Conservation (phyloP, 2,888 invertebrate species). For the Agrochola litura region DNA sequence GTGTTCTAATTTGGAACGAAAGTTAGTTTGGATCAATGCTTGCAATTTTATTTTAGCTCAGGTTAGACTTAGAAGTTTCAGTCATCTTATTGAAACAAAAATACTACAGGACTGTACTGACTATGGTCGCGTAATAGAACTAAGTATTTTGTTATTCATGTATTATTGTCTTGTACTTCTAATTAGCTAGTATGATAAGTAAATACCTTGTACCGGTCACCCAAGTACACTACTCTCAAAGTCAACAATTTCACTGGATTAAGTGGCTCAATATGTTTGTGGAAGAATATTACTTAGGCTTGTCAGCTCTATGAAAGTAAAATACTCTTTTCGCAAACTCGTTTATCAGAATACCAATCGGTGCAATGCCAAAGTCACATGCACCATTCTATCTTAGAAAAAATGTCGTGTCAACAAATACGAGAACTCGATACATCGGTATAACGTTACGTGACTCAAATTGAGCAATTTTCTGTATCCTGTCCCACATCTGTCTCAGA, state of each 20-base stretch:
- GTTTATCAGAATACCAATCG: too few relatives aligned
- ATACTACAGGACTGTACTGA: not conserved
- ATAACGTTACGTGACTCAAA: slow-evolving; percentile 85
- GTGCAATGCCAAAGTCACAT: slow-evolving; percentile 28
- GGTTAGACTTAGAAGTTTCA: not conserved
- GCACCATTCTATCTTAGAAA: slow-evolving; percentile 17
- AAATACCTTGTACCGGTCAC: too few relatives aligned
- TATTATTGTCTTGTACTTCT: too few relatives aligned
- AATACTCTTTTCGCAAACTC: too few relatives aligned
- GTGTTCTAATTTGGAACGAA: slow-evolving; percentile 8
- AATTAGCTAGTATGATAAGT: too few relatives aligned
- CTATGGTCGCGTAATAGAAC: too few relatives aligned
- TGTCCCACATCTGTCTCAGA: slow-evolving; percentile 84
- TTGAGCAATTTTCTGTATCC: slow-evolving; percentile 88
- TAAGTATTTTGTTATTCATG: not conserved
- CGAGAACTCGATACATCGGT: slow-evolving; percentile 85
- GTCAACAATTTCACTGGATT: too few relatives aligned
- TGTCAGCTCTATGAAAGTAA: too few relatives aligned
- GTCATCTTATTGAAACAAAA: not conserved
- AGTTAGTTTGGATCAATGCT: slow-evolving; percentile 10
- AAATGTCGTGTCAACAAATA: slow-evolving; percentile 74
- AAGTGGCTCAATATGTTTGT: too few relatives aligned
- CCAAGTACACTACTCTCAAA: too few relatives aligned
- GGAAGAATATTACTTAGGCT: too few relatives aligned
- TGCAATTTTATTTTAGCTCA: slow-evolving; percentile 1